Conservation (phyloP, 1,140 invertebrate species). For the Cheumatopsyche charites region DNA sequence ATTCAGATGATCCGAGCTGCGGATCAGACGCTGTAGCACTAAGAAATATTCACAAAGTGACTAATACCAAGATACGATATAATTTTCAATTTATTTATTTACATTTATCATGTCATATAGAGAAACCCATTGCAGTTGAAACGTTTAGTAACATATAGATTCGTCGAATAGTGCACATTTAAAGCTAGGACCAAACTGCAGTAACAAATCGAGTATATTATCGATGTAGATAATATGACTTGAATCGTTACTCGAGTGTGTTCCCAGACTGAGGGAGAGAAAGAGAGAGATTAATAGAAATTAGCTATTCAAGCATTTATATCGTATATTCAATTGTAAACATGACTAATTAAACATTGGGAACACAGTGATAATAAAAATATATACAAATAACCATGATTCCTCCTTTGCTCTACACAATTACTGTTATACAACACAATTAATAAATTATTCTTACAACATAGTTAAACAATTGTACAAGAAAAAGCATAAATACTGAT, state of each 20-base stretch:
- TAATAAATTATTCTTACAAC: conserved; percentile 49
- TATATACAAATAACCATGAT: conserved; percentile 50
- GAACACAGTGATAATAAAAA: conserved; percentile 50
- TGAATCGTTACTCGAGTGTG: too few relatives aligned
- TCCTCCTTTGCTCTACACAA: conserved; percentile 47
- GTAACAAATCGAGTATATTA: too few relatives aligned
- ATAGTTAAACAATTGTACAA: conserved; percentile 48
- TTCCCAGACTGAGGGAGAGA: too few relatives aligned
- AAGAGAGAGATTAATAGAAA: conserved; percentile 43
- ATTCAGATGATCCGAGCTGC: too few relatives aligned
- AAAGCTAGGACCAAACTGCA: too few relatives aligned
- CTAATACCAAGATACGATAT: conserved; percentile 15
- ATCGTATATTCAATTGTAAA: conserved; percentile 50
- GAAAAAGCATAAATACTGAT: conserved; percentile 50
- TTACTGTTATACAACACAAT: conserved; percentile 48
- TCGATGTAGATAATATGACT: too few relatives aligned
- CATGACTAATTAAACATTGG: conserved; percentile 50
- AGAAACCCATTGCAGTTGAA: conserved; percentile 1
- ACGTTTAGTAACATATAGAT: not conserved
- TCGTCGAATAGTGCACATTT: conserved; percentile 17
- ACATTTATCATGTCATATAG: conserved; percentile 7
- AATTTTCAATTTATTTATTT: conserved; percentile 23
- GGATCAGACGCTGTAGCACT: not conserved
- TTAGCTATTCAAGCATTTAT: conserved; percentile 49
- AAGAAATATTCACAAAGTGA: conserved; percentile 13